These are phyloP conservation scores for Nettapus auritus DNA, from an alignment of 2,113 vertebrate genomes.

Conservation along the genomic window DNA sequence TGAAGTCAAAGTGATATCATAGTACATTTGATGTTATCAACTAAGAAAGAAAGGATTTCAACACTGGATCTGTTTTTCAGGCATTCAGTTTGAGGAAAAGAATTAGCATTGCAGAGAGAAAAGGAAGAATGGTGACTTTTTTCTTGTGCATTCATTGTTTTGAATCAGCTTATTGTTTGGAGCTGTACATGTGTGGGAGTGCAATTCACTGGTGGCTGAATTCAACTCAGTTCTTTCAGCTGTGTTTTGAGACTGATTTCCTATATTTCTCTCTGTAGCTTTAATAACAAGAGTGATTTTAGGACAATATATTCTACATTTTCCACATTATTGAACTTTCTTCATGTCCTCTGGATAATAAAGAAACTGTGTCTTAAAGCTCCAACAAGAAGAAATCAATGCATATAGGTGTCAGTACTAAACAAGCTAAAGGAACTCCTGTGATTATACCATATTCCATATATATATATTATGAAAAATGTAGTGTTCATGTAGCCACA, in stretches of 20 bases:
- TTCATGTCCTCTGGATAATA: not conserved
- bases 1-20: constrained; percentile 49
- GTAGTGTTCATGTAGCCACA: not conserved
- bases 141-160: constrained; percentile 80
- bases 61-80: constrained; percentile 43
- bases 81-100: constrained; percentile 41
- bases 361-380: not conserved
- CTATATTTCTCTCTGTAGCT: constrained; percentile 75
- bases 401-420: not conserved
- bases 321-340: constrained; percentile 27
- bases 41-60: constrained; percentile 33
- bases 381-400: not conserved
- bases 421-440: not conserved
- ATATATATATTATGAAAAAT: not conserved
- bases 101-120: constrained; percentile 87
- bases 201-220: constrained; percentile 67
- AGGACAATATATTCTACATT: constrained; percentile 31
- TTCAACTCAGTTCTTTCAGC: constrained; percentile 80
- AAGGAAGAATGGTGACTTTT: constrained; percentile 78
- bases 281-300: constrained; percentile 46
- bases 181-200: constrained; percentile 73
- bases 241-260: constrained; percentile 78
- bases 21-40: constrained; percentile 24
- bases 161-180: constrained; percentile 87
- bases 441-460: not conserved